phyloP scores from a whole-genome alignment of 2,888 invertebrate genomes.

The Chloromyia formosa region DNA sequence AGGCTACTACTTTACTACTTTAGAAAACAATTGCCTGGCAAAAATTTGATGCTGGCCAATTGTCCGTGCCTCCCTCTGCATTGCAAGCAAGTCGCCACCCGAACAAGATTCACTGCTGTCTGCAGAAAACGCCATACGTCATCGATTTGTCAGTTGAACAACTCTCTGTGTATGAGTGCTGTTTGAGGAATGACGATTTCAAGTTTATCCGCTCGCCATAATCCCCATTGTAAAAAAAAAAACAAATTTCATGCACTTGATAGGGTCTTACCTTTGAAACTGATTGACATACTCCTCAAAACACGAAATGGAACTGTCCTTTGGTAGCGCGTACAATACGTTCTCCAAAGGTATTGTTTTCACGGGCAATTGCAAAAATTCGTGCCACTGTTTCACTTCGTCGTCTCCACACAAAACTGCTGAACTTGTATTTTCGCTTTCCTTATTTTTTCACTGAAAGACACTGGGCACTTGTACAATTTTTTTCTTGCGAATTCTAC shows the following conservation, averaged over 20 bases:
- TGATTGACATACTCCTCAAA: slow-evolving; percentile 53
- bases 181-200: neutral
- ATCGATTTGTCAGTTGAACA: slow-evolving; percentile 25
- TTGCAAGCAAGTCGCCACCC: neutral
- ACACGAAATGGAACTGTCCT: slow-evolving; percentile 31
- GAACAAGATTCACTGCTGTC: neutral
- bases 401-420: neutral
- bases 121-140: slow-evolving; percentile 18
- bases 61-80: too few species aligned
- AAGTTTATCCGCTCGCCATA: slow-evolving; percentile 22
- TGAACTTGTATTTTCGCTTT: neutral
- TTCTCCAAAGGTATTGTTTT: slow-evolving; percentile 23
- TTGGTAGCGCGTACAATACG: slow-evolving; percentile 1
- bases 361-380: neutral
- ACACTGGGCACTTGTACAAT: neutral
- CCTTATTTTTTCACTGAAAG: neutral
- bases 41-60: too few species aligned
- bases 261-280: slow-evolving; percentile 51
- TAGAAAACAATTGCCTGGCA: too few species aligned
- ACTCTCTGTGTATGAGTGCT: neutral
- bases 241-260: neutral
- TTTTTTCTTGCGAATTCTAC: neutral
- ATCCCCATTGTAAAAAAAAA: neutral
- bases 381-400: neutral
- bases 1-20: too few species aligned